Percentiles rank a stretch among this genome's conserved stretches.
Evolutionary conservation across 92 coral and sea anemone genomes (phyloP).

Genomic region (Actinostola sp.): DNA sequence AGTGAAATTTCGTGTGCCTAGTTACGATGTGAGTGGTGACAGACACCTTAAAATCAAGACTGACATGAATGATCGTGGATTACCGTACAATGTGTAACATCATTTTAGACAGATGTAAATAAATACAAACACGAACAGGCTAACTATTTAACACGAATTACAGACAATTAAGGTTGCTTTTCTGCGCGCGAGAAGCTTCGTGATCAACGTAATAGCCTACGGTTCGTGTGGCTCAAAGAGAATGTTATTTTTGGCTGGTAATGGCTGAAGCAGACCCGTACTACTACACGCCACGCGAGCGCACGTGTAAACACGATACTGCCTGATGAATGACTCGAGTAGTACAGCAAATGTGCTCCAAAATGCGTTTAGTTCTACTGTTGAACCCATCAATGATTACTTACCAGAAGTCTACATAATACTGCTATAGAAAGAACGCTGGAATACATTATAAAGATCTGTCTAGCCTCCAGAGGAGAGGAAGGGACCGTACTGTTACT

Average conservation of each 20-base stretch:
- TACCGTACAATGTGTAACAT: too few species aligned
- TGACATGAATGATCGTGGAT: too few species aligned
- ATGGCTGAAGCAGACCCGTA: not conserved
- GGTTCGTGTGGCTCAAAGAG: not conserved
- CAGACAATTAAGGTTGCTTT: too few species aligned
- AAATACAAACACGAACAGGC: too few species aligned
- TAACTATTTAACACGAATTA: too few species aligned
- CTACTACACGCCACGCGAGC: not conserved
- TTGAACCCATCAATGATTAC: not conserved
- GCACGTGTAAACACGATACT: not conserved
- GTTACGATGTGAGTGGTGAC: too few species aligned
- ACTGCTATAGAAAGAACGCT: not conserved
- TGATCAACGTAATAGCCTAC: not conserved
- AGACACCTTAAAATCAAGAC: too few species aligned
- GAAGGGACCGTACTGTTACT: too few species aligned
- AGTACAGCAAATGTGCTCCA: not conserved
- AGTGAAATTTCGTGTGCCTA: too few species aligned
- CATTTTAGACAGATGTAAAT: too few species aligned
- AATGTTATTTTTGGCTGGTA: not conserved
- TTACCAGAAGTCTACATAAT: not conserved
- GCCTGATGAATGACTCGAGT: not conserved
- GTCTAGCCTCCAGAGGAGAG: not conserved
- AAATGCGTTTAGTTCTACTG: not conserved
- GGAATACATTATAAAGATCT: constrained; percentile 5
- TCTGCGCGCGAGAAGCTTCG: too few species aligned